Conservation (phyloP, 2,113 vertebrate species). For the Pelvicachromis taeniatus region DNA sequence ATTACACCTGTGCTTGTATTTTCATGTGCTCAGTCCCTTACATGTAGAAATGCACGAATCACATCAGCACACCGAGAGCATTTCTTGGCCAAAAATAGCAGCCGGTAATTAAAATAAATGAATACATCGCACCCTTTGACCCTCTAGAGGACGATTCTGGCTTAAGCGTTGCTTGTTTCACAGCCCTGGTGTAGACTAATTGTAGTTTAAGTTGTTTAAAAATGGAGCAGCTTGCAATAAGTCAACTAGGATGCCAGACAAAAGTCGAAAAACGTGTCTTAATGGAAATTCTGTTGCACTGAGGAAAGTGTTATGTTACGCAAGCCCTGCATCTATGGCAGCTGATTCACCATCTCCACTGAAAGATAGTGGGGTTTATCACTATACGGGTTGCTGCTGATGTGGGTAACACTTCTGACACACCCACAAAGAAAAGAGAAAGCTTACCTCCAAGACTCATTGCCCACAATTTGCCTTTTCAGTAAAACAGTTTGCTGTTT, state of each 20-base stretch:
- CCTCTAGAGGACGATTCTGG: not conserved
- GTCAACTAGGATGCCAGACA: not conserved
- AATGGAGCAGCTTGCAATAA: not conserved
- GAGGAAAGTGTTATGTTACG: not conserved
- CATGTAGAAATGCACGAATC: not conserved
- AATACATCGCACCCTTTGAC: not conserved
- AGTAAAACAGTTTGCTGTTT: not conserved
- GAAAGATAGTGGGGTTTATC: not conserved
- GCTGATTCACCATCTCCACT: not conserved
- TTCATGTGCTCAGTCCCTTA: not conserved
- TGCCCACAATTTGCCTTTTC: not conserved
- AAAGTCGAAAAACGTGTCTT: not conserved
- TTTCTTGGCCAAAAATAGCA: rapidly evolving
- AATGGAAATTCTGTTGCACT: not conserved
- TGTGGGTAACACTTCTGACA: not conserved
- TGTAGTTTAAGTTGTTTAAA: not conserved
- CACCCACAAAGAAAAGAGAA: not conserved
- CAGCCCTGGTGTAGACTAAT: not conserved
- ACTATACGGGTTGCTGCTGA: not conserved
- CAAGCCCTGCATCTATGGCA: not conserved
- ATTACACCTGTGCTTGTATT: not conserved
- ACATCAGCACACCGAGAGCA: not conserved
- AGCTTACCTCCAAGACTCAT: not conserved
- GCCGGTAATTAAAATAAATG: not conserved
- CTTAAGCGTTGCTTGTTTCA: not conserved